These are phyloP conservation scores for Parus major DNA, from an alignment of 2,113 vertebrate species.

Conservation along the genomic window DNA sequence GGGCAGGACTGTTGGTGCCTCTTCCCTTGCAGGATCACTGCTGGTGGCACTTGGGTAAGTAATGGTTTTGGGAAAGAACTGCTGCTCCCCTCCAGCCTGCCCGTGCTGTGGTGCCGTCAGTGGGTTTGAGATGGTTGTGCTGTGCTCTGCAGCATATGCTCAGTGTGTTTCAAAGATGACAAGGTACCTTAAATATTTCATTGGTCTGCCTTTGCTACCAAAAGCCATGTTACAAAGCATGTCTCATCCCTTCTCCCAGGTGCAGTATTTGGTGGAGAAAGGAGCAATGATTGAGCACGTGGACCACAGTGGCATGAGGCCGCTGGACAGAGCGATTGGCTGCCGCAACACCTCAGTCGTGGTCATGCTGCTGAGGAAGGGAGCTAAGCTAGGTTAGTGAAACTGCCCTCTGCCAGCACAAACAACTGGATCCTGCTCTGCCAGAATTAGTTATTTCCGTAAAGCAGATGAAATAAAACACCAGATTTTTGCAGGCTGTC, in stretches of 20 bases:
- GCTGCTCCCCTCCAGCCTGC: not conserved
- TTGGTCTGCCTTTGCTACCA: not conserved
- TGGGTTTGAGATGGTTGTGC: not conserved
- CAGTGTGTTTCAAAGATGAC: not conserved
- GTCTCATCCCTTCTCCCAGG: slow-evolving; percentile 67
- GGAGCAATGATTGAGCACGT: slow-evolving; percentile 95
- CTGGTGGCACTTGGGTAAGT: not conserved
- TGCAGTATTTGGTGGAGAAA: slow-evolving; percentile 95
- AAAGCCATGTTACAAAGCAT: not conserved
- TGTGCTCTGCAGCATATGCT: not conserved
- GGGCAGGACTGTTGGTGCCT: not conserved
- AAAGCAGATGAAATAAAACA: not conserved
- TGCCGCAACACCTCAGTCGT: slow-evolving; percentile 94
- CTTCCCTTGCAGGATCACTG: not conserved
- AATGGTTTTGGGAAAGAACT: no score
- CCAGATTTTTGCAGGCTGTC: not conserved
- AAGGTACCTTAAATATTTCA: not conserved
- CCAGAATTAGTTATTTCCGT: not conserved
- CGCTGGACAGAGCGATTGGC: slow-evolving; percentile 95
- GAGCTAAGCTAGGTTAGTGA: slow-evolving; percentile 90
- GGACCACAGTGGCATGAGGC: slow-evolving; percentile 96
- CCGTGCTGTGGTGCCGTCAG: not conserved
- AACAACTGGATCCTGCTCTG: not conserved
- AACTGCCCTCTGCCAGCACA: not conserved
- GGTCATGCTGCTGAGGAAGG: slow-evolving; percentile 91